These are phyloP conservation scores for Cyclophora punctaria DNA, from an alignment of 2,888 invertebrate genomes.

Conservation along the genomic window DNA sequence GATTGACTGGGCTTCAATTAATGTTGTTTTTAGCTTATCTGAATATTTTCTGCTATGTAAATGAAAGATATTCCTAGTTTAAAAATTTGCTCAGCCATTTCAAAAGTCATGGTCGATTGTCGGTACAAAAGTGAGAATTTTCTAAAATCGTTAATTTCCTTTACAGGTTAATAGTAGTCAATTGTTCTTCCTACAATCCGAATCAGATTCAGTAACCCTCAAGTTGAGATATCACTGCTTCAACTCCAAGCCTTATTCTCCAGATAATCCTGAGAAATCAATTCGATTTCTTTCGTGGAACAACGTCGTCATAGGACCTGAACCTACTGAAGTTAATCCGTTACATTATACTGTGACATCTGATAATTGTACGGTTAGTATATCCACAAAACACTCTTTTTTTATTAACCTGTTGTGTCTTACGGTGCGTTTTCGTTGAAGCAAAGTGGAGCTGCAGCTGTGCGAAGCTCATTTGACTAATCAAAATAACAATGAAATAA, in stretches of 20 bases:
- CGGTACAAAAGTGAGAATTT: too few relatives aligned
- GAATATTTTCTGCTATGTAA: too few relatives aligned
- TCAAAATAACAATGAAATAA: background rate
- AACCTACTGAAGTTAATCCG: slow-evolving; percentile 3
- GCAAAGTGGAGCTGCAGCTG: background rate
- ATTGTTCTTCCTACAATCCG: too few relatives aligned
- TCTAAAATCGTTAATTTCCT: too few relatives aligned
- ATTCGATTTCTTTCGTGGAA: slow-evolving; percentile 6
- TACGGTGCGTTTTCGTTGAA: too few relatives aligned
- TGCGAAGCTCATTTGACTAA: background rate
- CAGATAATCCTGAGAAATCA: slow-evolving; percentile 3
- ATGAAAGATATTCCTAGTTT: too few relatives aligned
- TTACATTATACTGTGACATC: slow-evolving; percentile 1
- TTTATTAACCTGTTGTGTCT: background rate
- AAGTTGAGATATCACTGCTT: slow-evolving; percentile 6
- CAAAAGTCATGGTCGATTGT: too few relatives aligned
- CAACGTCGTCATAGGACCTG: slow-evolving; percentile 7
- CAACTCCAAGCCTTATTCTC: slow-evolving; percentile 3
- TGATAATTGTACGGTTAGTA: slow-evolving; percentile 6
- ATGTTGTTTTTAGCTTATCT: too few relatives aligned
- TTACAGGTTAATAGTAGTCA: too few relatives aligned
- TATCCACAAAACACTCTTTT: background rate
- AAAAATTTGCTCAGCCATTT: too few relatives aligned
- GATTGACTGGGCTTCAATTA: too few relatives aligned
- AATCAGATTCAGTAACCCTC: slow-evolving; percentile 1